Conservation (phyloP, 2,113 vertebrate species). For the Actenoides lindsayi region DNA sequence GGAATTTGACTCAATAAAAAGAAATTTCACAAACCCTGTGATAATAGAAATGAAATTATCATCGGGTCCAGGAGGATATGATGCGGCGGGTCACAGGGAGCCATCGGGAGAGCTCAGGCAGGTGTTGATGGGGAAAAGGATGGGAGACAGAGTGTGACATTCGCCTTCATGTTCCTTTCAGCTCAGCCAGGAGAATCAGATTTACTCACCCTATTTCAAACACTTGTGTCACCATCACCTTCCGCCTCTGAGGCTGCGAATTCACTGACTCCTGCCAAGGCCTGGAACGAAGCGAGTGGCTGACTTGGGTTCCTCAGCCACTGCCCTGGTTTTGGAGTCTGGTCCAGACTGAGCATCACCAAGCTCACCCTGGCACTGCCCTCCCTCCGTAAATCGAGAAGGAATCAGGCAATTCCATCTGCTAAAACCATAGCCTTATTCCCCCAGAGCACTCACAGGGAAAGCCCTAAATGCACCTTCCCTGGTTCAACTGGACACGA, state of each 20-base stretch:
- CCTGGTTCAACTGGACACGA: background rate
- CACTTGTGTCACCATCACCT: background rate
- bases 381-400: fast-evolving
- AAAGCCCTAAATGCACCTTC: background rate
- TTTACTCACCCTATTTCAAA: background rate
- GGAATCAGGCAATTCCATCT: too few relatives aligned
- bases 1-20: background rate
- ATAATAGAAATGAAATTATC: background rate
- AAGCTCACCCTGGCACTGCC: background rate
- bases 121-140: fast-evolving
- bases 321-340: background rate
- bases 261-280: background rate
- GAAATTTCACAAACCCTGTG: background rate
- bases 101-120: fast-evolving
- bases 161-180: background rate
- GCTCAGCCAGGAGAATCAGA: background rate
- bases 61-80: fast-evolving
- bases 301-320: background rate
- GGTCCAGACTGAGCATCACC: background rate
- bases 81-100: fast-evolving
- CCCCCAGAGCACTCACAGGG: background rate
- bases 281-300: fast-evolving
- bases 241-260: background rate
- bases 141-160: fast-evolving
- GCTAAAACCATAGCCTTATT: background rate